Base-by-base conservation (phyloP, 2,888 invertebrate species). In the Lasioglossum morio region DNA sequence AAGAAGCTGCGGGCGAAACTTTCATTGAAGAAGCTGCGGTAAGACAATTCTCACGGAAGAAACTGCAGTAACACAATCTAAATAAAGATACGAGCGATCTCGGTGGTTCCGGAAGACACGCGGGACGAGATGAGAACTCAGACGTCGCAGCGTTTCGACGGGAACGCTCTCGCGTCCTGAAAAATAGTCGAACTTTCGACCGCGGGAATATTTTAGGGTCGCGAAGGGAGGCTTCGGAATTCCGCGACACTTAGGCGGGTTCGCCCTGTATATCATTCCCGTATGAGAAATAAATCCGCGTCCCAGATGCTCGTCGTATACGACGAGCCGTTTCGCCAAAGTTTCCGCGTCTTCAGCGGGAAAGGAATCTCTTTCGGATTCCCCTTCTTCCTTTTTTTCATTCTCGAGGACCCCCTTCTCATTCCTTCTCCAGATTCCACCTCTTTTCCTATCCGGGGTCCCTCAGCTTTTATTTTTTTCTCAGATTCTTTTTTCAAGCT, bases 261-360 rank as follows among this genome's bases (percentile, higher is more conserved):
- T 53, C 77, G 2, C 8, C 43, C 66, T 69, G 40, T 81, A 81
- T 43, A 78, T 81, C 86, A 77, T 82, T 63, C 66, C 34, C 73
- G 70, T 74, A 74, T 37, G 82, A 46, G 81, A 85, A 76, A 86
- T 86, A 86, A 86, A 86, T 86, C 86, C 46, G 77, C 72, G 73
- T 80, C 48, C 79, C 85, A 74, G 82, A 79, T 82, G 82, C 69
- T 37, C 69, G 37, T 77, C 73, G 57, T 48, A 30, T 60, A 48
- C 76, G 73, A 53, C 83, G 43, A 40, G 27, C 40, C 34, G 40
- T 83, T 40, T 72, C n/a, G 30, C 30, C 40, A 83, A 85, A 76
- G 76, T 85, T 84, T 70, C 23, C 37, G 34, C 76, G 76, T 76
- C 79, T 48, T 27, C 82, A 72, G 72, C 66, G 79, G 72, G 43